Percentiles rank a stretch among this genome's conserved stretches.
These are phyloP conservation scores for Pristionchus pacificus DNA, from an alignment of 1,140 invertebrate genomes.

Conservation along the genomic window DNA sequence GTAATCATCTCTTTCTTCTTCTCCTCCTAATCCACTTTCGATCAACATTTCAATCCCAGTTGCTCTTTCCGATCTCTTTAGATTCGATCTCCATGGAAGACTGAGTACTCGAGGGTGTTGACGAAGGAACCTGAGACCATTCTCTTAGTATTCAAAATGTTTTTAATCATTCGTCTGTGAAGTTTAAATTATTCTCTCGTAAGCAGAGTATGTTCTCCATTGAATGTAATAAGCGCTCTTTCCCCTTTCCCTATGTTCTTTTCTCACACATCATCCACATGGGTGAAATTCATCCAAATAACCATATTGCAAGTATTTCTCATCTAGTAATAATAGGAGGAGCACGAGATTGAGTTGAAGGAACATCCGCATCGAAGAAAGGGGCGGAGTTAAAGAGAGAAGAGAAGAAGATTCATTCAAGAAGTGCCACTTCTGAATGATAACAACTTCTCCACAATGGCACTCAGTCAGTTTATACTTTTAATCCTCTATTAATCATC, in stretches of 20 bases:
- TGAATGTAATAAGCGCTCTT: too few species aligned
- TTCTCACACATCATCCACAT: background rate
- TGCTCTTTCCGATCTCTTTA: slow-evolving; percentile 85
- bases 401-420: too few species aligned
- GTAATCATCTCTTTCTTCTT: slow-evolving; percentile 27
- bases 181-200: slow-evolving; percentile 1
- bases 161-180: background rate
- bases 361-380: too few species aligned
- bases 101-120: slow-evolving; percentile 80
- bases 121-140: slow-evolving; percentile 74
- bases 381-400: too few species aligned
- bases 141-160: slow-evolving; percentile 7
- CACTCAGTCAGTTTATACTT: background rate
- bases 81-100: slow-evolving; percentile 82
- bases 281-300: too few species aligned
- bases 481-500: slow-evolving; percentile 1
- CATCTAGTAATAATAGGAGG: too few species aligned
- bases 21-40: slow-evolving; percentile 65
- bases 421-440: background rate
- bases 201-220: too few species aligned
- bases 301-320: too few species aligned
- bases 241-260: slow-evolving; percentile 9
- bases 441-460: background rate
- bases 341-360: too few species aligned
- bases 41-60: slow-evolving; percentile 92